A percentile compares a stretch with the other conserved stretches of the same genome.
phyloP scores from a whole-genome alignment of 2,888 invertebrate genomes.

The Gibbula magus region DNA sequence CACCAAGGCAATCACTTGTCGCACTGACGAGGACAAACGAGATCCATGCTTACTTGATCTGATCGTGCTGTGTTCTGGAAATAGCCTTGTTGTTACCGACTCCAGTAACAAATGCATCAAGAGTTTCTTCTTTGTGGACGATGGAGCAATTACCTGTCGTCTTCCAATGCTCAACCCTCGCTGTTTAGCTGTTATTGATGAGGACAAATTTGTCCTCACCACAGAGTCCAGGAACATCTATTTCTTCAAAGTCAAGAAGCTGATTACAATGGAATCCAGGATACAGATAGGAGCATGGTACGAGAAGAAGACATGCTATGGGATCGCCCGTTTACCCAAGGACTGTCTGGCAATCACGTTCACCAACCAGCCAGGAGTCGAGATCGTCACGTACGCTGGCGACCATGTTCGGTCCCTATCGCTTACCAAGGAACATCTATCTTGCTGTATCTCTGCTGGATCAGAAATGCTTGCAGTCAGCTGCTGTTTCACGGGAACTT shows the following conservation, averaged over 20 bases:
- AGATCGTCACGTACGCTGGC: background rate
- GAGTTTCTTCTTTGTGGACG: background rate
- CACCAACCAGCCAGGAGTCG: background rate
- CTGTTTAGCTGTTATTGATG: background rate
- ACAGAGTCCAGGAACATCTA: background rate
- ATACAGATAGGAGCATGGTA: background rate
- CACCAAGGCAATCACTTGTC: background rate
- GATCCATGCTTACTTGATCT: background rate
- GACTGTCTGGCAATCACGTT: background rate
- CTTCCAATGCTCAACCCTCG: background rate
- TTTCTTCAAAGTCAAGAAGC: background rate
- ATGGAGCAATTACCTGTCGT: background rate
- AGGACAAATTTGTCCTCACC: background rate
- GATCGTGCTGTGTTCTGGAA: background rate
- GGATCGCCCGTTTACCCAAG: background rate
- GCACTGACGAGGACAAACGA: background rate
- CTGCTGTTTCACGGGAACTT: background rate
- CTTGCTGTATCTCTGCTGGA: too few species aligned
- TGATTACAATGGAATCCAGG: background rate
- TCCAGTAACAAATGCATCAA: background rate
- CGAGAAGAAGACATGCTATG: background rate
- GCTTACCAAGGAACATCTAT: too few species aligned
- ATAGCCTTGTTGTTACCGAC: background rate
- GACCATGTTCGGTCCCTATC: background rate
- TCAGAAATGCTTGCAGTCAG: background rate